phyloP scores from a whole-genome alignment of 2,888 invertebrate species.

The Polydrusus pterygomalis region DNA sequence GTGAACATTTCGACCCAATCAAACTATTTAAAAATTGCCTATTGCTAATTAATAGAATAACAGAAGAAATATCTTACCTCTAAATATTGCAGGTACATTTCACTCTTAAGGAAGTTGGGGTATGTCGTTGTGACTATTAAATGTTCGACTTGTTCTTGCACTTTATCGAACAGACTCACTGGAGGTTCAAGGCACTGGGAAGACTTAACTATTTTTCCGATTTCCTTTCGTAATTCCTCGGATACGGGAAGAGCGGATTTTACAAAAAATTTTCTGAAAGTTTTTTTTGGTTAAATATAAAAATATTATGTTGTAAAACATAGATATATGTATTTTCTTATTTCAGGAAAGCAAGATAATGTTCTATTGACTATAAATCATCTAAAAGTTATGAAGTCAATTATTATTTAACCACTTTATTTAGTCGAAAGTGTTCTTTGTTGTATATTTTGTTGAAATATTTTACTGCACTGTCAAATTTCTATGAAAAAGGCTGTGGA shows the following conservation, averaged over 20 bases:
- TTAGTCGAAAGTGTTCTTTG: too few relatives aligned
- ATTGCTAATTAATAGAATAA: not conserved
- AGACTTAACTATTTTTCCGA: conserved; percentile 85
- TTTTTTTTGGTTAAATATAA: conserved; percentile 1
- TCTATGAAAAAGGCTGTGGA: too few relatives aligned
- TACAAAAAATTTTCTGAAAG: conserved; percentile 63
- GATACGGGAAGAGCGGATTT: conserved; percentile 80
- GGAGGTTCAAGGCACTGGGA: conserved; percentile 76
- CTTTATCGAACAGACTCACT: conserved; percentile 88
- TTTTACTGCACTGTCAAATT: too few relatives aligned
- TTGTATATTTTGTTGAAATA: too few relatives aligned
- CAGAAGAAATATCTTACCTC: conserved; percentile 75
- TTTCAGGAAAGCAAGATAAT: too few relatives aligned
- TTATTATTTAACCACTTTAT: too few relatives aligned
- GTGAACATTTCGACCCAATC: too few relatives aligned
- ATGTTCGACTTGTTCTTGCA: conserved; percentile 80
- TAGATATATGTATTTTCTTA: too few relatives aligned
- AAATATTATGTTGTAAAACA: not conserved
- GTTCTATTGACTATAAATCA: too few relatives aligned
- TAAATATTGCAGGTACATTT: conserved; percentile 91
- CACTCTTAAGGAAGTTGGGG: conserved; percentile 93
- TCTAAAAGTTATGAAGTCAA: too few relatives aligned
- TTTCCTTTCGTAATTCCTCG: conserved; percentile 86
- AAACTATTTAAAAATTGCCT: not conserved
- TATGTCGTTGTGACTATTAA: conserved; percentile 92